Evolutionary conservation across 1,140 invertebrate species (phyloP).

Genomic region (Zaprionus nigranus): DNA sequence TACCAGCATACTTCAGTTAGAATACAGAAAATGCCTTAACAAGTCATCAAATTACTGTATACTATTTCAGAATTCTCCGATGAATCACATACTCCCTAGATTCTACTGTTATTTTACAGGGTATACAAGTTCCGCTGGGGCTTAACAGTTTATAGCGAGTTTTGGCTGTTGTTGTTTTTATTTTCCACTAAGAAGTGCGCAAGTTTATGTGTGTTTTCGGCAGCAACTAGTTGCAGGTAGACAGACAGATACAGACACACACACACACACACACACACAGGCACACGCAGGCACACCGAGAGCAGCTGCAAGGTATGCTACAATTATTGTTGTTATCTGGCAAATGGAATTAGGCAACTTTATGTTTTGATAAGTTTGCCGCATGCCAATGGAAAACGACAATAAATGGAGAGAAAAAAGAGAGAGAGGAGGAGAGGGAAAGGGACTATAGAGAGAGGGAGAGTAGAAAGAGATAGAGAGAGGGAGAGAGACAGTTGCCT

Average conservation of each 20-base stretch:
- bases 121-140: not conserved
- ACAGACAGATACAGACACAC: slow-evolving; percentile 1
- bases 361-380: slow-evolving; percentile 13
- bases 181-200: not conserved
- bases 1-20: not conserved
- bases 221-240: slow-evolving; percentile 12
- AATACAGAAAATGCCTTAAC: not conserved
- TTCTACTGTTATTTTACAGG: not conserved
- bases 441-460: no score
- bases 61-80: not conserved
- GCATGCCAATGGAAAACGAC: not conserved
- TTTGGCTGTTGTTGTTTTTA: not conserved
- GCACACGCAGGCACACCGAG: slow-evolving; percentile 22
- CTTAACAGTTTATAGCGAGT: slow-evolving; percentile 10
- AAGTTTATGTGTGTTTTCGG: not conserved
- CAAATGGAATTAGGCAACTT: slow-evolving; percentile 27
- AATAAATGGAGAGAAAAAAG: no score
- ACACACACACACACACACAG: slow-evolving; percentile 14
- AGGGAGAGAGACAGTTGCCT: not conserved
- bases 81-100: not conserved
- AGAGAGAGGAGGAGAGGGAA: not conserved
- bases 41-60: not conserved
- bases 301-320: slow-evolving; percentile 43
- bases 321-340: slow-evolving; percentile 9
- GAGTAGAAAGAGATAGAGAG: not conserved